Conservation (phyloP, 2,797 vertebrate species). For the Acanthornis magna region DNA sequence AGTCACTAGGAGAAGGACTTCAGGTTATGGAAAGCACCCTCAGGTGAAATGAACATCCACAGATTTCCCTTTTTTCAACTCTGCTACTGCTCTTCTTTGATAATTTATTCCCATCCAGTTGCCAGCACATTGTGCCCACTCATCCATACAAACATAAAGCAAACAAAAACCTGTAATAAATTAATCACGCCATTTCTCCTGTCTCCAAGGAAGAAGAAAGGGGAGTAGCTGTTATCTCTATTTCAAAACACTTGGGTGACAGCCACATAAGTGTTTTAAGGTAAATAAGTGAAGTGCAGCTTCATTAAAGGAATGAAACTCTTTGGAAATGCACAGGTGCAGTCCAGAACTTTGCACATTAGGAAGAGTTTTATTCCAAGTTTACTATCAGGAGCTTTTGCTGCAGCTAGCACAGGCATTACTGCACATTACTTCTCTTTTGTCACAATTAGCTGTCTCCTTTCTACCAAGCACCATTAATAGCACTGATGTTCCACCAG, state of each 20-base stretch:
- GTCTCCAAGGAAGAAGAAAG: slow-evolving; percentile 21
- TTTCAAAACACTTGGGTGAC: slow-evolving; percentile 32
- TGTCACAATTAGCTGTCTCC: background rate
- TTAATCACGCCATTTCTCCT: slow-evolving; percentile 37
- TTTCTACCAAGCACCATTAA: background rate
- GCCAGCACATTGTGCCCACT: background rate
- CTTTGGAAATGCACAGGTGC: background rate
- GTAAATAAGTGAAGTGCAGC: background rate
- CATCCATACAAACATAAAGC: slow-evolving; percentile 26
- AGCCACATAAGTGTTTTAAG: slow-evolving; percentile 13
- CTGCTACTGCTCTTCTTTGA: background rate
- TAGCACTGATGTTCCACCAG: background rate
- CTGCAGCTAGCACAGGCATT: background rate
- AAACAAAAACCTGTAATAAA: slow-evolving; percentile 51
- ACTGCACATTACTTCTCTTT: background rate
- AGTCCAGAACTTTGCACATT: background rate
- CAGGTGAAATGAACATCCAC: background rate
- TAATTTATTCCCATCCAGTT: slow-evolving; percentile 36
- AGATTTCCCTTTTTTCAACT: background rate
- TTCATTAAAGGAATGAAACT: background rate
- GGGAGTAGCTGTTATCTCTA: background rate
- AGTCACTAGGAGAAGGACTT: background rate
- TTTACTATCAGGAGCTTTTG: background rate
- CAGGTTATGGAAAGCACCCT: background rate
- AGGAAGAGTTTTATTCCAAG: background rate